Percentiles rank a stretch among this genome's conserved stretches.
Conservation (phyloP, 2,888 invertebrate genomes). For the Rosalia funebris region DNA sequence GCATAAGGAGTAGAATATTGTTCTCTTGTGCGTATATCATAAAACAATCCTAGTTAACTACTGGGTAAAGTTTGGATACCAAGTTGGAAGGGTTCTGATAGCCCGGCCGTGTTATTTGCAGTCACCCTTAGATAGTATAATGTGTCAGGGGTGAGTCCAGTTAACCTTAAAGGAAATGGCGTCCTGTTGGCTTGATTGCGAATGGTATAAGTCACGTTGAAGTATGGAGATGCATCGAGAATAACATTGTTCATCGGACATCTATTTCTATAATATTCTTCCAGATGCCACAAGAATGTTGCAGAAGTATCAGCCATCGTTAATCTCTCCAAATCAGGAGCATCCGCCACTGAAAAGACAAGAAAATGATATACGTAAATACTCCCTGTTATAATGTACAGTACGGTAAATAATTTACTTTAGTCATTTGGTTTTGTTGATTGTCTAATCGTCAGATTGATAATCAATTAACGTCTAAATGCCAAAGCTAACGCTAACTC, state of each 20-base stretch:
- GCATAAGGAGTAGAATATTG: too few species aligned
- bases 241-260: neutral
- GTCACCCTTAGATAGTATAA: neutral
- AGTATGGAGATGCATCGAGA: neutral
- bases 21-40: too few species aligned
- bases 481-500: too few species aligned
- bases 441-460: too few species aligned
- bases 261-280: neutral
- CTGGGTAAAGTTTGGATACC: neutral
- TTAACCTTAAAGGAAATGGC: neutral
- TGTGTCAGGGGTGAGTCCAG: neutral
- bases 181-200: neutral
- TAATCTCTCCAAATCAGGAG: neutral
- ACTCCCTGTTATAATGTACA: too few species aligned
- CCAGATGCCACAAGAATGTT: neutral
- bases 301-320: neutral
- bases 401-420: too few species aligned
- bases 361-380: too few species aligned
- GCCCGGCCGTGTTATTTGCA: neutral
- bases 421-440: too few species aligned
- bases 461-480: too few species aligned
- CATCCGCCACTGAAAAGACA: neutral
- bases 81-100: neutral
- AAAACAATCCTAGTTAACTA: too few species aligned
- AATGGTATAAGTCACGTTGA: neutral